Conservation (phyloP, 2,113 vertebrate genomes). For the Regulus satrapa region DNA sequence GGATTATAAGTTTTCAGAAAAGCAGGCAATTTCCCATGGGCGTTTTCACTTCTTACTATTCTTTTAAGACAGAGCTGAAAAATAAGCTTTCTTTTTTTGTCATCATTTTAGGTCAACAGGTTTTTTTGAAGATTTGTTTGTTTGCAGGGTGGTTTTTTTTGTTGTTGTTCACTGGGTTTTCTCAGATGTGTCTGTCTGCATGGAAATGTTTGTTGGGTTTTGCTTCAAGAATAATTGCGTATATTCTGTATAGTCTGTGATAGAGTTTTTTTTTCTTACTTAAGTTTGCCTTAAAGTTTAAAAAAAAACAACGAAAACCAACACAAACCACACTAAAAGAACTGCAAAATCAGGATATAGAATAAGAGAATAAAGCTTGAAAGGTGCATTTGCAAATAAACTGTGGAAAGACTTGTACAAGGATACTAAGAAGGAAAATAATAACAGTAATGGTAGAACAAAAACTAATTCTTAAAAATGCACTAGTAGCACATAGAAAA, state of each 20-base stretch:
- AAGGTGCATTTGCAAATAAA: background rate
- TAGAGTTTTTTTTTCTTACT: background rate
- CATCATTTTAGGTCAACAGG: background rate
- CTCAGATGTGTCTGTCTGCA: background rate
- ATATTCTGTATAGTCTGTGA: background rate
- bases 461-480: background rate
- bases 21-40: background rate
- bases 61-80: background rate
- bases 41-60: fast-evolving
- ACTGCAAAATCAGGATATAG: background rate
- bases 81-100: background rate
- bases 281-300: background rate
- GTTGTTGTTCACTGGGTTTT: background rate
- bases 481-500: background rate
- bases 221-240: background rate
- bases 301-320: background rate
- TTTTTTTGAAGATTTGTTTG: background rate
- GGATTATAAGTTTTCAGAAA: background rate
- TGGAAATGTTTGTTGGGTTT: background rate
- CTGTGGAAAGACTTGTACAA: background rate
- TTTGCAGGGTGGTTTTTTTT: background rate
- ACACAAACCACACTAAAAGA: background rate
- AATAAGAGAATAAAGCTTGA: background rate
- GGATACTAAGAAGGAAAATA: background rate
- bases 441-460: background rate